phyloP scores from a whole-genome alignment of 2,888 invertebrate species.

The Temnothorax unifasciatus region DNA sequence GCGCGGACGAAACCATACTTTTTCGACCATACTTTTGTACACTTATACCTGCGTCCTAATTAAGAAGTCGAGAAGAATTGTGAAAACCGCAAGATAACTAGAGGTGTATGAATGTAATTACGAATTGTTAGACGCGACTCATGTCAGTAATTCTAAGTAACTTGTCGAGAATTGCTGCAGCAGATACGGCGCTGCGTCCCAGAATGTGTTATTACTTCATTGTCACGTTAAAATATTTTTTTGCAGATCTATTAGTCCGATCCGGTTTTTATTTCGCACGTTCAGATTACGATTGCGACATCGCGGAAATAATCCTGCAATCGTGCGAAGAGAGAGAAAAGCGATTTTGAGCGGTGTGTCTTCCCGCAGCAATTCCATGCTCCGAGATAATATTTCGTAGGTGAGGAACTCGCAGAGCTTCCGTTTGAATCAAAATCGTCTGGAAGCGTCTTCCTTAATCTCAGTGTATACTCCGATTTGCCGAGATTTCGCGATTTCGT shows the following conservation, averaged over 20 bases:
- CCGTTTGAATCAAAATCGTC: slow-evolving; percentile 79
- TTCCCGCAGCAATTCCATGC: slow-evolving; percentile 68
- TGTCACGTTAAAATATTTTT: background rate
- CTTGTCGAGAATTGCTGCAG: slow-evolving; percentile 51
- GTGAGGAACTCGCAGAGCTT: slow-evolving; percentile 78
- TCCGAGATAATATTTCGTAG: slow-evolving; percentile 71
- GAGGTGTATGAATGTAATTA: slow-evolving; percentile 72
- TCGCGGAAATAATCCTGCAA: background rate
- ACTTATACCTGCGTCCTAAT: slow-evolving; percentile 66
- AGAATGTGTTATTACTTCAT: background rate
- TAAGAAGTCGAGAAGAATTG: slow-evolving; percentile 39
- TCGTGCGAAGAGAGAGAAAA: background rate
- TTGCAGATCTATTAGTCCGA: background rate
- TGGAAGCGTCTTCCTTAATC: slow-evolving; percentile 83
- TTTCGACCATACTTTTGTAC: slow-evolving; percentile 72
- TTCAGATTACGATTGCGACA: background rate
- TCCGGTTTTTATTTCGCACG: too few species aligned
- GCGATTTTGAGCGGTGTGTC: slow-evolving; percentile 52
- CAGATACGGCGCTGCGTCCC: background rate
- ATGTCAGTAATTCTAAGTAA: slow-evolving; percentile 75
- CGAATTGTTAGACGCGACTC: slow-evolving; percentile 73
- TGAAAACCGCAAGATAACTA: slow-evolving; percentile 1
- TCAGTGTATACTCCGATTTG: slow-evolving; percentile 70
- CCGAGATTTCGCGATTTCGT: slow-evolving; percentile 60
- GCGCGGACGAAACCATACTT: slow-evolving; percentile 63